A percentile compares a stretch with the other conserved stretches of the same genome.
phyloP scores from a whole-genome alignment of 1,140 invertebrate species.

The Macrosteles quadrilineatus region DNA sequence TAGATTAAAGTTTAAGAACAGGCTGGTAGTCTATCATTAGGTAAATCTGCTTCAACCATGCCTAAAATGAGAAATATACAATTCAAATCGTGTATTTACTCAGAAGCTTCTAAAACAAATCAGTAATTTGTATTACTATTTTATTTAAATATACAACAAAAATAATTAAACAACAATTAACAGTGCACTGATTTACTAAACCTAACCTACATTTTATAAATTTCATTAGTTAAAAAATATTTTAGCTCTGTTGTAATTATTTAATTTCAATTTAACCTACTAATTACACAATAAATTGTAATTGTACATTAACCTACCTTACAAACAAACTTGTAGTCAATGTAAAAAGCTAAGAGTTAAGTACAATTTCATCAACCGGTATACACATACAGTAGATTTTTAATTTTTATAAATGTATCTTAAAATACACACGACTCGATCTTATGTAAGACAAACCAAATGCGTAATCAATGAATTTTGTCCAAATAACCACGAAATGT shows the following conservation, averaged over 20 bases:
- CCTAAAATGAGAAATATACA: no score
- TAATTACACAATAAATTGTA: conserved; percentile 9
- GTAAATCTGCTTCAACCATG: no score
- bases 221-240: conserved; percentile 19
- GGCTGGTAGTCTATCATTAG: no score
- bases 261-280: conserved; percentile 11
- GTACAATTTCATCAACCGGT: conserved; percentile 4
- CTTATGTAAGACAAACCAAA: no score
- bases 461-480: neutral
- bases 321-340: conserved; percentile 20
- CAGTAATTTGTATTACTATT: no score
- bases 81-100: no score
- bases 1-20: no score
- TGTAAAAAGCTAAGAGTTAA: conserved; percentile 23
- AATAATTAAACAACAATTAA: neutral
- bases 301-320: conserved; percentile 11
- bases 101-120: no score
- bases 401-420: neutral
- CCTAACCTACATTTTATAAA: conserved; percentile 17
- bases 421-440: neutral
- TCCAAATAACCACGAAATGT: neutral
- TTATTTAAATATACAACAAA: no score
- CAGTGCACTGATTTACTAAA: neutral
- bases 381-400: neutral
- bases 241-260: conserved; percentile 16